Evolutionary conservation across 2,888 invertebrate genomes (phyloP), one percentile per base, ranked within the genome.

Genomic region (Vesta saturnalis): DNA sequence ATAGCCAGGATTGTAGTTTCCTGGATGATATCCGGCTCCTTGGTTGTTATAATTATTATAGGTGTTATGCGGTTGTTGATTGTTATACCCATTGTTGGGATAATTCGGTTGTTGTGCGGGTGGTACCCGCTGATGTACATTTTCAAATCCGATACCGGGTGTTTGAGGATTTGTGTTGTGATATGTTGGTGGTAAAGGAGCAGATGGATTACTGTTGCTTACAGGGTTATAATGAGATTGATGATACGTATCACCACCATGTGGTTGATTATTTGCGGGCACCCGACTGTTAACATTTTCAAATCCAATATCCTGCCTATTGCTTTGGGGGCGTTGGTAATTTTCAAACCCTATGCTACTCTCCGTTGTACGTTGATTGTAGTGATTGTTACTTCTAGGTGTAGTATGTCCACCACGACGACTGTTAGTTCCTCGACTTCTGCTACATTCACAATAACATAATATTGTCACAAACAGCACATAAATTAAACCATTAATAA

Each of bases 281-380:
- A 49, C 49, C 8, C 61, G 12, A 16, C 35, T 18, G 4, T 67
- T 61, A 1, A 61, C 67, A 23, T 68, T 68, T 49, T 68, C 68
- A 16, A 68, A 68, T 14, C 68, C 68, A 14, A 68, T 64, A 21
- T 23, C 46, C 12, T 23, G 61, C 2, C 30, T 14, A 19, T 19
- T 59, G 12, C 18, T 23, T 47, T 59, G 59, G 10, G 58, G 30
- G 16, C 30, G 49, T 10, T 49, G 52, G 4, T 21, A 43, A 43
- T 19, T 4, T 43, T 58, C 58, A 18, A 58, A 58, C 10, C 58
- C 58, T 1, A 58, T 39, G 14, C 16, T 35, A 15, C 43, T 43
- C 6, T 56, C 54, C 6, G 61, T 52, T n/a, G 61, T 1, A 10
- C 46, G 60, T 10, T 39, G 22, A 21, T 21, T 22, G 22, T 10